Evolutionary conservation across 2,888 invertebrate genomes (phyloP).

Genomic region (Oscheius sp.): DNA sequence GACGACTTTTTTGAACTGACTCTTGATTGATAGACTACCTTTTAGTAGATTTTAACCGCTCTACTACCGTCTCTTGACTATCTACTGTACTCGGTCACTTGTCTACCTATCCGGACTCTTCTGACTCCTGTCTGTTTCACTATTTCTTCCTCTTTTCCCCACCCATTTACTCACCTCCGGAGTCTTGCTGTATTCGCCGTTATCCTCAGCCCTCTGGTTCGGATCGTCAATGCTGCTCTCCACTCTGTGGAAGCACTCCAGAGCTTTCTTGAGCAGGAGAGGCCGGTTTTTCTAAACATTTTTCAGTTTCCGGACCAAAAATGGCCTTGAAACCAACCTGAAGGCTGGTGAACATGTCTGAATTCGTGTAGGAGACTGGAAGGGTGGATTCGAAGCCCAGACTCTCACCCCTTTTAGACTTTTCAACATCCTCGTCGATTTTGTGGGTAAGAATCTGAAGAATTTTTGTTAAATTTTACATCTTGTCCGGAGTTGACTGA

Average conservation of each 20-base stretch:
- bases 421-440: neutral
- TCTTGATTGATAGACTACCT: too few species aligned
- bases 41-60: too few species aligned
- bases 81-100: too few species aligned
- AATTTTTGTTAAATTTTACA: neutral
- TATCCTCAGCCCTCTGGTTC: too few species aligned
- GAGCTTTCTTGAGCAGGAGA: constrained; percentile 7
- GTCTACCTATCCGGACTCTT: too few species aligned
- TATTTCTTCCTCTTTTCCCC: too few species aligned
- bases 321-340: neutral
- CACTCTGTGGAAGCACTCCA: neutral
- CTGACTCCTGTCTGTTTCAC: too few species aligned
- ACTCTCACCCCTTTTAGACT: neutral
- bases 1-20: too few species aligned
- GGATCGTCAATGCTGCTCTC: neutral
- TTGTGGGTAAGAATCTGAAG: neutral
- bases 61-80: too few species aligned
- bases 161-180: neutral
- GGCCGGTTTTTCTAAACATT: constrained; percentile 12
- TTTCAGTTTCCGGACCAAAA: neutral
- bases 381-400: neutral
- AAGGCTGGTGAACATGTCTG: neutral
- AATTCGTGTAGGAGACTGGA: constrained; percentile 4
- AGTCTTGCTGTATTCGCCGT: too few species aligned
- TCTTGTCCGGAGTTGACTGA: too few species aligned